phyloP scores from a whole-genome alignment of 1,140 invertebrate genomes.

The Rhyzopertha dominica region DNA sequence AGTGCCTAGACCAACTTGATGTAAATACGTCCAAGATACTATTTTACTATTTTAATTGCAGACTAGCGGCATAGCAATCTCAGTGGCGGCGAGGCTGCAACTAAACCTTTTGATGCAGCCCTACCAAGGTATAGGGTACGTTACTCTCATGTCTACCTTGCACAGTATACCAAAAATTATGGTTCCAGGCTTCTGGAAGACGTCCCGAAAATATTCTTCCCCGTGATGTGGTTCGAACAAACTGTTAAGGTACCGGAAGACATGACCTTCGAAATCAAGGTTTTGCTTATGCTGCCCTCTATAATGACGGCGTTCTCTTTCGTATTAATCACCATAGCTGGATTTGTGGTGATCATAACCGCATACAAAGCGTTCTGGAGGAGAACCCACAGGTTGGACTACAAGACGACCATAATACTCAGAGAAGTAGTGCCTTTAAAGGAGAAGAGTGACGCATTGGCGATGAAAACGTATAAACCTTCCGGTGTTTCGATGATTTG shows the following conservation, averaged over 20 bases:
- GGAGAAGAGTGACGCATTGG: too few species aligned
- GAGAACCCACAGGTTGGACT: too few species aligned
- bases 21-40: too few species aligned
- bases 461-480: too few species aligned
- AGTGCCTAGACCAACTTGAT: too few species aligned
- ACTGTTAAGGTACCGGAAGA: slow-evolving; percentile 50
- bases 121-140: slow-evolving; percentile 57
- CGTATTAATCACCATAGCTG: too few species aligned
- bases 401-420: too few species aligned
- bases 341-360: too few species aligned
- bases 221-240: slow-evolving; percentile 74
- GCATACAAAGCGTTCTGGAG: too few species aligned
- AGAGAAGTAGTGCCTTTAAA: too few species aligned
- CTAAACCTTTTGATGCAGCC: slow-evolving; percentile 68
- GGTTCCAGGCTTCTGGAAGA: slow-evolving; percentile 56
- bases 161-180: slow-evolving; percentile 9
- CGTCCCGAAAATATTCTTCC: slow-evolving; percentile 65
- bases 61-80: slow-evolving; percentile 67
- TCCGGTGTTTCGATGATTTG: too few species aligned
- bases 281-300: slow-evolving; percentile 29
- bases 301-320: too few species aligned
- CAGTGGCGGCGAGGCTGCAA: slow-evolving; percentile 70
- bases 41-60: slow-evolving; percentile 42
- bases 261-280: slow-evolving; percentile 20
- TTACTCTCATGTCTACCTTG: slow-evolving; percentile 21